These are phyloP conservation scores for Morelia viridis DNA, from an alignment of 2,797 vertebrate genomes.

Conservation along the genomic window DNA sequence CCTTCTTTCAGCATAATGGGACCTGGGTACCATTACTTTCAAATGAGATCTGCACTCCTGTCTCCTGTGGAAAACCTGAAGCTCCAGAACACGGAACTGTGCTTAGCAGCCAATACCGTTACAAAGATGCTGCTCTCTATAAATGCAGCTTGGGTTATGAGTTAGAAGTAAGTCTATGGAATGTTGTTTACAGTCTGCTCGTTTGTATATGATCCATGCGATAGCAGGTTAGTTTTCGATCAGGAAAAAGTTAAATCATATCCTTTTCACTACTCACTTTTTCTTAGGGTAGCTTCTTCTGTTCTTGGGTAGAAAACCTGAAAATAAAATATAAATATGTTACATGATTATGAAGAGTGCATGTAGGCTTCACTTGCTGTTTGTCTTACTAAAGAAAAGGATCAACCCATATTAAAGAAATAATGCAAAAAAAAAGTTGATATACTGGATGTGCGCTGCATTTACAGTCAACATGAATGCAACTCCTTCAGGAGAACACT, in stretches of 20 bases:
- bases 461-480: not conserved
- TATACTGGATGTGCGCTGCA: not conserved
- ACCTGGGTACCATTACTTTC: constrained; percentile 84
- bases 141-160: constrained; percentile 88
- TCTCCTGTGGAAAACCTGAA: constrained; percentile 83
- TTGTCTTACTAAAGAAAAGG: not conserved
- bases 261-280: not conserved
- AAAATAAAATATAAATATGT: not conserved
- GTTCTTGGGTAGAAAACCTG: not conserved
- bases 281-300: not conserved
- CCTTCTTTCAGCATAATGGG: constrained; percentile 77
- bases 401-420: not conserved
- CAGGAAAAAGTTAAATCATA: not conserved
- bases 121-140: constrained; percentile 81
- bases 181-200: not conserved
- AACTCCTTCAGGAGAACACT: not conserved
- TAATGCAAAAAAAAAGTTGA: not conserved
- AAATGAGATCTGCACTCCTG: constrained; percentile 80
- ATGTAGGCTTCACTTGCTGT: not conserved
- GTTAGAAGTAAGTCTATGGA: constrained; percentile 81
- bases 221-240: not conserved
- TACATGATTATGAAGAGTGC: not conserved
- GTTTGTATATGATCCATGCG: not conserved
- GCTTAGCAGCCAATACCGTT: constrained; percentile 81
- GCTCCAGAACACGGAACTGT: constrained; percentile 79